Percentiles rank a stretch among this genome's conserved stretches.
phyloP scores from a whole-genome alignment of 2,113 vertebrate species.

The Tylochromis polylepis region DNA sequence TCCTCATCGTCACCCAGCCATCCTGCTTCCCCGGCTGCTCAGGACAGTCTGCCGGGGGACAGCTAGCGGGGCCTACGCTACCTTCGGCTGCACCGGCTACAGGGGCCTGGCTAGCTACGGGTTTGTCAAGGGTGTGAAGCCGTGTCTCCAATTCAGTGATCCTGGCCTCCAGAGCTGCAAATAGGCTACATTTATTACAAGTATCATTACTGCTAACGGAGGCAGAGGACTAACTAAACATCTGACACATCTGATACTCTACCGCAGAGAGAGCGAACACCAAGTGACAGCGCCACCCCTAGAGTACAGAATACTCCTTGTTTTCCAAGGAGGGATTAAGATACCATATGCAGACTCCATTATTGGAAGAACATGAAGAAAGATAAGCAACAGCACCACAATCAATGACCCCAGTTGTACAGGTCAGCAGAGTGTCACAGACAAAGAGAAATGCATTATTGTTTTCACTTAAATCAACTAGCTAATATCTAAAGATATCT shows the following conservation, averaged over 20 bases:
- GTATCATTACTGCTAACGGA: background rate
- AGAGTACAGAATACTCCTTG: no score
- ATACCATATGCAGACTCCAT: background rate
- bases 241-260: background rate
- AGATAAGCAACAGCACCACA: background rate
- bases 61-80: no score
- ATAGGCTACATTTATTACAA: background rate
- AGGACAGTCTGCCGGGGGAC: no score
- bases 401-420: background rate
- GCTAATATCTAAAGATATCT: background rate
- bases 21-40: no score
- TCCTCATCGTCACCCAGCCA: background rate
- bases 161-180: background rate
- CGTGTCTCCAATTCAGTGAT: background rate
- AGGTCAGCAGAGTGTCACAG: background rate
- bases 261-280: no score
- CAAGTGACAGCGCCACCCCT: no score
- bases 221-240: background rate
- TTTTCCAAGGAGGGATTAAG: background rate
- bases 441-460: no score
- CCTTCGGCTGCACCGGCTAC: background rate
- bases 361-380: background rate
- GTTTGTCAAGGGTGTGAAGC: background rate
- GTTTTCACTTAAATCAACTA: background rate
- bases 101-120: background rate